phyloP scores from a whole-genome alignment of 2,888 invertebrate species.

The Smittia aterrima region DNA sequence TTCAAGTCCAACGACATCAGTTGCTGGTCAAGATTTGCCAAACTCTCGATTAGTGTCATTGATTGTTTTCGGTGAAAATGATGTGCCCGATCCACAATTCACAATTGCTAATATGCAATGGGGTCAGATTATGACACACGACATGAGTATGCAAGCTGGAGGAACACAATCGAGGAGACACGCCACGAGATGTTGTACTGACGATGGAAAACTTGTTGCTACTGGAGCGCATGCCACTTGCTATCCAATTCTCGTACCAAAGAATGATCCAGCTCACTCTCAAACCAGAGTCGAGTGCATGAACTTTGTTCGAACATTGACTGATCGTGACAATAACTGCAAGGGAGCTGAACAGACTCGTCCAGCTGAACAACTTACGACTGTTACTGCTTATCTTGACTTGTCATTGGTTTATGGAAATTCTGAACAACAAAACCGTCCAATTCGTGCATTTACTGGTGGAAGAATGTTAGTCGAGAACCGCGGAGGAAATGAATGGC shows the following conservation, averaged over 20 bases:
- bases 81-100: conserved; percentile 68
- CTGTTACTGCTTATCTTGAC: conserved; percentile 72
- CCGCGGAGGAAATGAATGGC: conserved; percentile 68
- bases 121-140: conserved; percentile 63
- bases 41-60: conserved; percentile 69
- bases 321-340: conserved; percentile 63
- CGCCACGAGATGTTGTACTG: conserved; percentile 62
- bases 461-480: conserved; percentile 65
- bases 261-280: conserved; percentile 57
- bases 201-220: conserved; percentile 57
- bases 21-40: conserved; percentile 67
- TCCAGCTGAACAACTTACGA: conserved; percentile 60
- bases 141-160: conserved; percentile 57
- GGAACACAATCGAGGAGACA: conserved; percentile 67
- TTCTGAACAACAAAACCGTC: conserved; percentile 62
- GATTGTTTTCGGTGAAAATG: conserved; percentile 67
- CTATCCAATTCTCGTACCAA: conserved; percentile 56
- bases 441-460: conserved; percentile 65
- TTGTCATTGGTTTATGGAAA: conserved; percentile 80
- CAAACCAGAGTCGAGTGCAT: conserved; percentile 58
- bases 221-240: conserved; percentile 55
- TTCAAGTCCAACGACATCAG: conserved; percentile 61
- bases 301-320: conserved; percentile 63
- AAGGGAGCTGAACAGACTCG: conserved; percentile 54
- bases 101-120: conserved; percentile 69